Evolutionary conservation across 1,140 invertebrate genomes (phyloP).

Genomic region (Diachasmimorpha longicaudata): DNA sequence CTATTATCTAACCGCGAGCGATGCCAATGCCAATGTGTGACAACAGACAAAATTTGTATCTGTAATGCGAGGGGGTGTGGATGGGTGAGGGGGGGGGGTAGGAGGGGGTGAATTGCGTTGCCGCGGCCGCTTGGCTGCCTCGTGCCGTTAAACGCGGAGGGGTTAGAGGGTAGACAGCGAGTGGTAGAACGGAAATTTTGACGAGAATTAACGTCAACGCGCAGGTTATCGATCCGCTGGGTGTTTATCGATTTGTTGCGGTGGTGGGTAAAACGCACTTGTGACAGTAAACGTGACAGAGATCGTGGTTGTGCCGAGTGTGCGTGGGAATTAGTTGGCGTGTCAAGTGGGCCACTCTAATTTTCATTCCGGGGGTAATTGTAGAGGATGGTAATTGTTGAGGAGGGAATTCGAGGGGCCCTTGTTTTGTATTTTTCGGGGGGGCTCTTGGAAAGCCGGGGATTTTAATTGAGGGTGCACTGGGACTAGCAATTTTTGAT

Average conservation of each 20-base stretch:
- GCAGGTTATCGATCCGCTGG: not conserved
- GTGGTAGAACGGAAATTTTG: not conserved
- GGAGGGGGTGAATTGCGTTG: not conserved
- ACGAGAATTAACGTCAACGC: constrained; percentile 1
- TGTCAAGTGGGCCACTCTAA: constrained; percentile 6
- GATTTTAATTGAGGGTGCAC: too few species aligned
- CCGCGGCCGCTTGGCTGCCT: not conserved
- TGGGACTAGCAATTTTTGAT: too few species aligned
- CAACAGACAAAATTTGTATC: constrained; percentile 2
- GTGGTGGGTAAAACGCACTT: not conserved
- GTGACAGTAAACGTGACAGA: not conserved
- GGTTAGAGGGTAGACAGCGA: not conserved
- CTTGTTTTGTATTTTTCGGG: not conserved
- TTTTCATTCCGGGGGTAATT: not conserved
- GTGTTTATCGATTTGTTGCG: not conserved
- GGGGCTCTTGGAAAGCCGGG: too few species aligned
- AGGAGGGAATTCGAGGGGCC: not conserved
- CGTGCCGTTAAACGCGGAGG: not conserved
- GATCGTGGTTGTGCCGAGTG: not conserved
- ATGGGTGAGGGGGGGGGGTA: not conserved
- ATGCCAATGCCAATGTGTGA: not conserved
- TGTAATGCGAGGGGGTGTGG: not conserved
- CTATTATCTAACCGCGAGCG: not conserved
- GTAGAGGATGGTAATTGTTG: not conserved
- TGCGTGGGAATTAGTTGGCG: not conserved